Base-by-base conservation (phyloP, 1,140 invertebrate species). In the Drosophila mauritiana region DNA sequence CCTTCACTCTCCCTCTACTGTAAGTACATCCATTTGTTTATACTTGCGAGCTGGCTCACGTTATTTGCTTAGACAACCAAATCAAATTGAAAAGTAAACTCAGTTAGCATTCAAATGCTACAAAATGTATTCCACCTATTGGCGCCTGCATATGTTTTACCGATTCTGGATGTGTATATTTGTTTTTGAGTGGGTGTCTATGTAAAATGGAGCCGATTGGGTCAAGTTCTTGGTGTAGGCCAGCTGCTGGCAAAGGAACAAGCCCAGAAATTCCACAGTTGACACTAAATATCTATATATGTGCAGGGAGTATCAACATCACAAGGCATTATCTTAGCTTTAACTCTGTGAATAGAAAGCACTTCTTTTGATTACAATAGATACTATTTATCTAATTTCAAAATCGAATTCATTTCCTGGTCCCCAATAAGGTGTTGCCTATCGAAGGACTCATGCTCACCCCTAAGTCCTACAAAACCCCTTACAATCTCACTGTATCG, bases 81-180 rank as follows among this genome's bases (percentile, higher is more conserved):
- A 88, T 88, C 83, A 89, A 89, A 88, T 89, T 89, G 84, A 83
- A 88, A 88, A 89, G 83, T 68, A 89, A 89, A 84, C 79, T 80
- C 59, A 70, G 76, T 65, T 88, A 73, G 75, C 76, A 77, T 73
- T 86, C 75, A 86, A 88, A 86, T 82, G 83, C 83, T 69, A 68
- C 82, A 88, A 83, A 88, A 80, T 73, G 49, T 59, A 75, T 49
- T 55, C 65, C 58, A 56, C 67, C 67, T 70, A 68, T 39, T 49
- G 67, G 22, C 53, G 49, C 40, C 34, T 40, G 27, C 25, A 5
- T 13, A 13, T 45, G 10, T 36, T 12, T 53, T 12, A 5, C 4
- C n/a, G 27, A 2, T 13, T n/a, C 42, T n/a, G 8, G 13, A 48
- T 57, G 27, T 12, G 48, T 10, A n/a, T 8, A 46, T 46, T 25